These are phyloP conservation scores for Nylanderia fulva DNA, from an alignment of 1,140 invertebrate genomes.

Conservation along the genomic window DNA sequence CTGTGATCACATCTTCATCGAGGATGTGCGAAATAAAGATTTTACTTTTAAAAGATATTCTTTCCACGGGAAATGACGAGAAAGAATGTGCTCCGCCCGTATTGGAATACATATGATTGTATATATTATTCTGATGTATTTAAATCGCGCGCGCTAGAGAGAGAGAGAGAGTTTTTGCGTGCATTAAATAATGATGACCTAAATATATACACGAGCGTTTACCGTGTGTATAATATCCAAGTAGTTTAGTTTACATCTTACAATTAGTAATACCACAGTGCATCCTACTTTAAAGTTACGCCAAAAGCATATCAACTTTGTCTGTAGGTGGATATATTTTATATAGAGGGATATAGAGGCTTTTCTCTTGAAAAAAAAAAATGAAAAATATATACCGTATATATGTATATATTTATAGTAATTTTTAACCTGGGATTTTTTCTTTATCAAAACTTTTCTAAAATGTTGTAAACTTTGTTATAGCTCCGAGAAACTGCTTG, in stretches of 20 bases:
- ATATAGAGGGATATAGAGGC: no score
- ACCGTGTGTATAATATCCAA: no score
- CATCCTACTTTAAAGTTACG: no score
- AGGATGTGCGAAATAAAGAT: neutral
- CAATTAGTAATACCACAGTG: no score
- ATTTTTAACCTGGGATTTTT: constrained; percentile 4
- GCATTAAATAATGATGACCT: no score
- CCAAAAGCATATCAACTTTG: no score
- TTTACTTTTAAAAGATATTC: constrained; percentile 25
- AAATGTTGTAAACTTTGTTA: constrained; percentile 35
- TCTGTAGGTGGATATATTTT: no score
- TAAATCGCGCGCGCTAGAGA: neutral
- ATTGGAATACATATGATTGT: neutral
- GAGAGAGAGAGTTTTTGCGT: neutral
- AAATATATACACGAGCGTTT: no score
- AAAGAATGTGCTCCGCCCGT: neutral
- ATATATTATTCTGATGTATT: neutral
- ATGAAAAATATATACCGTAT: no score
- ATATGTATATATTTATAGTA: neutral
- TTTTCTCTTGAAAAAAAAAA: no score
- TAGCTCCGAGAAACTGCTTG: constrained; percentile 26
- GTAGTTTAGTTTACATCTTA: no score
- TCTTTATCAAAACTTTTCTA: neutral
- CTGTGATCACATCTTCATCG: neutral
- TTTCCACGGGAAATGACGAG: neutral